These are phyloP conservation scores for Trypoxylus dichotomus DNA, from an alignment of 1,140 invertebrate genomes.

Conservation along the genomic window DNA sequence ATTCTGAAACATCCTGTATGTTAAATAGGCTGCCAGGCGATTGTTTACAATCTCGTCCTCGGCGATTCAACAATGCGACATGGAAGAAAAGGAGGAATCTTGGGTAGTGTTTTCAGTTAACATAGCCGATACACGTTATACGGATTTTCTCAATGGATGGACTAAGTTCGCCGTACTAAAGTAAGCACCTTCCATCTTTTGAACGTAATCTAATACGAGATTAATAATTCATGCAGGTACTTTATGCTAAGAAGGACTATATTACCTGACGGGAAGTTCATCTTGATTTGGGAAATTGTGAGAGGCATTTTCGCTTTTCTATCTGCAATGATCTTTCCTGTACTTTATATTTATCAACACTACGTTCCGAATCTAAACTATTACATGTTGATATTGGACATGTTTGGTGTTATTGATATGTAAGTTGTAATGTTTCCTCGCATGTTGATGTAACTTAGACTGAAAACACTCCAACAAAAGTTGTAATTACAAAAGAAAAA, in stretches of 20 bases:
- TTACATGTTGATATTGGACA: not conserved
- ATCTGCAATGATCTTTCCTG: slow-evolving; percentile 23
- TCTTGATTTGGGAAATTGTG: slow-evolving; percentile 47
- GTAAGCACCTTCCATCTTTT: not conserved
- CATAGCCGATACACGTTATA: not conserved
- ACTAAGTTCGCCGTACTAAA: slow-evolving; percentile 1
- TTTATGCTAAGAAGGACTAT: slow-evolving; percentile 34
- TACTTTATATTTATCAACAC: not conserved
- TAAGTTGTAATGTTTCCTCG: too few species aligned
- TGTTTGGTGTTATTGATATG: slow-evolving; percentile 10
- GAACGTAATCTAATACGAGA: not conserved
- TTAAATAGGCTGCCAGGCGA: slow-evolving; percentile 23
- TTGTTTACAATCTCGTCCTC: not conserved
- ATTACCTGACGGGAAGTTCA: slow-evolving; percentile 35
- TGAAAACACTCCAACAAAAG: too few species aligned
- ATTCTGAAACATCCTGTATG: not conserved
- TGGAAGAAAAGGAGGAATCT: slow-evolving; percentile 12
- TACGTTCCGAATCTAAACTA: not conserved
- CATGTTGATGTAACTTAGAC: too few species aligned
- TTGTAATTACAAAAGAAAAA: too few species aligned
- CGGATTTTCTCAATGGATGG: slow-evolving; percentile 25
- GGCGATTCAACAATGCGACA: not conserved
- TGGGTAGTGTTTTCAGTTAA: slow-evolving; percentile 26
- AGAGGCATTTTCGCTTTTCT: slow-evolving; percentile 51
- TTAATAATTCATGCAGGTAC: not conserved